Conservation (phyloP, 2,888 invertebrate species). For the Microctonus hyperodae region DNA sequence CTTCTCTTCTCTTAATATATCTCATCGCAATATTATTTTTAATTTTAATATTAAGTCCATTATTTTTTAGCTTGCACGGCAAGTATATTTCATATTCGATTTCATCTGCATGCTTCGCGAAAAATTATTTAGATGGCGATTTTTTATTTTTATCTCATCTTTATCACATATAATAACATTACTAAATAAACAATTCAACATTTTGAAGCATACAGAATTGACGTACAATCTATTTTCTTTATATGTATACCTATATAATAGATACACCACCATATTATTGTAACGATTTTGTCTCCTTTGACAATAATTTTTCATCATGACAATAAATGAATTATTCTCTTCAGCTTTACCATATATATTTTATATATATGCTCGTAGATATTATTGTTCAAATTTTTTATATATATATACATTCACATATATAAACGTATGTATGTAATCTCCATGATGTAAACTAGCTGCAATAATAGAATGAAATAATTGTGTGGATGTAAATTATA, state of each 20-base stretch:
- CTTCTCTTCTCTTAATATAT: constrained; percentile 18
- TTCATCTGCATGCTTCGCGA: constrained; percentile 40
- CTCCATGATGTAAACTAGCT: background rate
- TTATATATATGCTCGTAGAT: constrained; percentile 27
- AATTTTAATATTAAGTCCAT: constrained; percentile 20
- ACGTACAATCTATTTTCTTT: constrained; percentile 33
- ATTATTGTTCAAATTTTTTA: too few relatives aligned
- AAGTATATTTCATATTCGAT: constrained; percentile 44
- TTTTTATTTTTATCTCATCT: constrained; percentile 29
- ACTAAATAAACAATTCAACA: constrained; percentile 47
- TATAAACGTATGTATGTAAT: background rate
- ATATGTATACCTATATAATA: constrained; percentile 48
- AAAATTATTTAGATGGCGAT: constrained; percentile 43
- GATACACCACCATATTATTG: constrained; percentile 42
- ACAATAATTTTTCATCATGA: constrained; percentile 13
- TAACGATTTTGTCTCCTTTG: constrained; percentile 21
- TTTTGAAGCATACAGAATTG: constrained; percentile 44
- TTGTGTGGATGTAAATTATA: background rate
- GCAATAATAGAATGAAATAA: constrained; percentile 1
- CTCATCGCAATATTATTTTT: constrained; percentile 3
- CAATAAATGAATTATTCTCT: background rate
- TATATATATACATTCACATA: background rate
- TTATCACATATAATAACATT: constrained; percentile 52
- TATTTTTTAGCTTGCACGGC: constrained; percentile 52
- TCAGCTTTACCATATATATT: constrained; percentile 28